Evolutionary conservation across 92 coral and sea anemone genomes (phyloP), one percentile per base, ranked within the genome.

Genomic region (Siderastrea siderea): DNA sequence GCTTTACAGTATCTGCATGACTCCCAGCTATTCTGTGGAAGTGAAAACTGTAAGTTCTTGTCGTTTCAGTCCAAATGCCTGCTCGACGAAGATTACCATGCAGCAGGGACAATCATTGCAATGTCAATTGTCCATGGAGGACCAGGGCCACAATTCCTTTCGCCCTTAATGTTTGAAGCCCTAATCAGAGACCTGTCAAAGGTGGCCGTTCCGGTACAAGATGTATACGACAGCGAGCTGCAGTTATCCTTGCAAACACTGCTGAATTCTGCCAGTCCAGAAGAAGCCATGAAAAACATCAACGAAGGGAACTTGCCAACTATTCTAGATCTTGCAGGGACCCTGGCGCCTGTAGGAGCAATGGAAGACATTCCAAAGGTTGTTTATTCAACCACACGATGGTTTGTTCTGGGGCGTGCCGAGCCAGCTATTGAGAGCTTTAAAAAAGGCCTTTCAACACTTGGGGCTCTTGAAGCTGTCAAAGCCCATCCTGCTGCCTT

Each of bases 51-150:
- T 53, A 84, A 64, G 81, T 83, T 88, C 66, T 44, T 92, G 53
- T 89, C 97, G 44, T 80, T 72, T 72, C 79, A 82, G 78, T 91
- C 95, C 7, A 78, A 70, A 68, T 83, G 95, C 77, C 63, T 89
- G 17, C 87, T 71, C 77, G 71, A 85, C 52, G 81, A 83, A 11
- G 95, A 92, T 10, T 92, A 94, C 78, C 76, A 76, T 71, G 43
- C 46, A 59, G 93, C 93, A 74, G 95, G 97, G 17, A 63, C 67
- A 17, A 87, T 94, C 17, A 71, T 89, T 82, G 93, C 97, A 38
- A 83, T 94, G 93, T 89, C 97, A 11, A 78, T 91, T 12, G 93
- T 91, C 2, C 94, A 91, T 81, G 92, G 96, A 48, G 95, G 94
- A n/a, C 85, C 91, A n/a, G 97, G 90, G 13, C 87, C 86, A 62